A percentile compares a stretch with the other conserved stretches of the same genome.
Conservation (phyloP, 2,888 invertebrate genomes). For the Hyppa rectilinea region DNA sequence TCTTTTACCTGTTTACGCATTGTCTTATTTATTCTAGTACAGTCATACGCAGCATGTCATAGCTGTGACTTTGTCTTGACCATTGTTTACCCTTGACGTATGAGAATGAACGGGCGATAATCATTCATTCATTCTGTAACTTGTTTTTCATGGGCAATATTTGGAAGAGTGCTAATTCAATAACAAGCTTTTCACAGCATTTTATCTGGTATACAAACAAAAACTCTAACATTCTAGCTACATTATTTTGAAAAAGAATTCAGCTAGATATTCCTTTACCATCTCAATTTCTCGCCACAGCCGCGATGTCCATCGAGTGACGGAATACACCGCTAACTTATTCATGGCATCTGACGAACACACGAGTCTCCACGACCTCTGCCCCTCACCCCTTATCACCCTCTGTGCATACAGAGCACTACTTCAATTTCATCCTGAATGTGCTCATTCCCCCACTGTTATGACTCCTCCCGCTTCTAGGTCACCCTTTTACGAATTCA, state of each 20-base stretch:
- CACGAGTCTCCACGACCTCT: slow-evolving; percentile 64
- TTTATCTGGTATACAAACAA: slow-evolving; percentile 10
- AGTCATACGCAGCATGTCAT: slow-evolving; percentile 59
- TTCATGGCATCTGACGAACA: slow-evolving; percentile 79
- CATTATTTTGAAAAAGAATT: neutral
- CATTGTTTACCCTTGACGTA: slow-evolving; percentile 64
- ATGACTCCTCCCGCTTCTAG: slow-evolving; percentile 68
- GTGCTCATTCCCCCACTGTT: slow-evolving; percentile 70
- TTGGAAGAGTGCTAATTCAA: slow-evolving; percentile 24
- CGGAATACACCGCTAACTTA: slow-evolving; percentile 79
- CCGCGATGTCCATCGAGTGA: slow-evolving; percentile 75
- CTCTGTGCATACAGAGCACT: slow-evolving; percentile 79
- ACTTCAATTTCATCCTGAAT: slow-evolving; percentile 79
- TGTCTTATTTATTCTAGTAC: slow-evolving; percentile 55
- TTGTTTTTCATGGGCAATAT: slow-evolving; percentile 37
- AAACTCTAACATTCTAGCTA: neutral
- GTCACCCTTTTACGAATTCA: slow-evolving; percentile 50
- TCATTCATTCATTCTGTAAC: slow-evolving; percentile 50
- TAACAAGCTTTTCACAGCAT: slow-evolving; percentile 15
- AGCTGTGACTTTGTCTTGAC: slow-evolving; percentile 60
- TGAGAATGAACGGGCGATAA: slow-evolving; percentile 55
- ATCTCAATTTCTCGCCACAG: slow-evolving; percentile 45
- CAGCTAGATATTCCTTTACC: slow-evolving; percentile 6
- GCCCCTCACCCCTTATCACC: slow-evolving; percentile 74
- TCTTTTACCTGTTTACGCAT: slow-evolving; percentile 65